A percentile compares a stretch with the other conserved stretches of the same genome.
Evolutionary conservation across 2,113 vertebrate species (phyloP).

Genomic region (Anolis carolinensis): DNA sequence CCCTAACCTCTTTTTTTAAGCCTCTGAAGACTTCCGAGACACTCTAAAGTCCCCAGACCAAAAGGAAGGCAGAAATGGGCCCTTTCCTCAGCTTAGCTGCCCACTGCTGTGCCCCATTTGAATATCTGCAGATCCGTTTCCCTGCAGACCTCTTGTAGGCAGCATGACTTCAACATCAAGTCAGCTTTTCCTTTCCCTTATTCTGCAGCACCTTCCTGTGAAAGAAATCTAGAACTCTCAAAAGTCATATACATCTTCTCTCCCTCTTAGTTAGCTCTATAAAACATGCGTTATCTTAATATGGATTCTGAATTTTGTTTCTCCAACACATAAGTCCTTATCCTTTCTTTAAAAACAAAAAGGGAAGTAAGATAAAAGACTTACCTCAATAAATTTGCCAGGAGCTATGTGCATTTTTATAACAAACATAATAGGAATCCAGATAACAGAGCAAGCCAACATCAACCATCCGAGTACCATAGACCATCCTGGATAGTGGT

Average conservation of each 20-base stretch:
- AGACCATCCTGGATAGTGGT: constrained; percentile 96
- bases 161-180: background rate
- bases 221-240: too few relatives aligned
- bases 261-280: too few relatives aligned
- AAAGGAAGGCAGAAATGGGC: background rate
- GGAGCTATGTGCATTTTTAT: constrained; percentile 98
- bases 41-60: too few relatives aligned
- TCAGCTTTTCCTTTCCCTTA: too few relatives aligned
- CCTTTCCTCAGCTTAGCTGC: background rate
- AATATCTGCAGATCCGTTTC: too few relatives aligned
- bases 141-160: too few relatives aligned
- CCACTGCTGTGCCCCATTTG: too few relatives aligned
- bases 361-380: background rate
- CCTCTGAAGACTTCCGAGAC: too few relatives aligned
- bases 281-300: too few relatives aligned
- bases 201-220: too few relatives aligned
- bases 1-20: background rate
- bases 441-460: constrained; percentile 96
- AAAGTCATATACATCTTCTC: too few relatives aligned
- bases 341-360: background rate
- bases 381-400: constrained; percentile 91
- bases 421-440: constrained; percentile 98
- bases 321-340: too few relatives aligned
- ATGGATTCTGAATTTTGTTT: background rate
- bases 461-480: constrained; percentile 98